Conservation (phyloP, 53 echinoderm and acorn worm species). For the Stichopus horrens region DNA sequence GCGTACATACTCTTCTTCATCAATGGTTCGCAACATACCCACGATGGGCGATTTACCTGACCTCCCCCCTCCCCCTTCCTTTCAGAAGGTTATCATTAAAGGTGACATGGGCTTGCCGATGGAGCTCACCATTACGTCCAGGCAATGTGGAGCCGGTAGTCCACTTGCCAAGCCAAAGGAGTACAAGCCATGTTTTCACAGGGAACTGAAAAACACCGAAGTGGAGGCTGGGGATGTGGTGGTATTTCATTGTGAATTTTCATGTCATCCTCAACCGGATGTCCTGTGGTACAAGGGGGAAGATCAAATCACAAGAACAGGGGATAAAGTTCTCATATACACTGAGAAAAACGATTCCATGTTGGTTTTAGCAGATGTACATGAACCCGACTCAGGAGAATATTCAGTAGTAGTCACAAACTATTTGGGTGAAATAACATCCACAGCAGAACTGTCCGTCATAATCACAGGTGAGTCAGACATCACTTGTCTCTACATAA, state of each 20-base stretch:
- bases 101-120: slow-evolving; percentile 68
- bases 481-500: not conserved
- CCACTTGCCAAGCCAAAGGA: slow-evolving; percentile 65
- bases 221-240: slow-evolving; percentile 93
- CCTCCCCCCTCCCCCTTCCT: slow-evolving; percentile 56
- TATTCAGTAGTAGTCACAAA: slow-evolving; percentile 80
- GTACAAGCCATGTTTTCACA: slow-evolving; percentile 74
- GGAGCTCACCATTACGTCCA: slow-evolving; percentile 74
- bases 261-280: slow-evolving; percentile 78
- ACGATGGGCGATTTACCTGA: slow-evolving; percentile 74
- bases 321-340: slow-evolving; percentile 71
- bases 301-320: slow-evolving; percentile 48
- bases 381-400: slow-evolving; percentile 66
- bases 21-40: slow-evolving; percentile 2
- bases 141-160: slow-evolving; percentile 49
- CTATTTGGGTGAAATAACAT: slow-evolving; percentile 60
- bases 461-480: slow-evolving; percentile 76
- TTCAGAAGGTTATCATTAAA: slow-evolving; percentile 57
- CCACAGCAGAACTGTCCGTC: slow-evolving; percentile 71
- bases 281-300: slow-evolving; percentile 78
- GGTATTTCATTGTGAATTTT: slow-evolving; percentile 78
- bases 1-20: not conserved
- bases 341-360: slow-evolving; percentile 69
- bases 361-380: slow-evolving; percentile 87
- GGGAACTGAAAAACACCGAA: slow-evolving; percentile 79